Conservation (phyloP, 1,140 invertebrate species). For the Aradophagus sp. region DNA sequence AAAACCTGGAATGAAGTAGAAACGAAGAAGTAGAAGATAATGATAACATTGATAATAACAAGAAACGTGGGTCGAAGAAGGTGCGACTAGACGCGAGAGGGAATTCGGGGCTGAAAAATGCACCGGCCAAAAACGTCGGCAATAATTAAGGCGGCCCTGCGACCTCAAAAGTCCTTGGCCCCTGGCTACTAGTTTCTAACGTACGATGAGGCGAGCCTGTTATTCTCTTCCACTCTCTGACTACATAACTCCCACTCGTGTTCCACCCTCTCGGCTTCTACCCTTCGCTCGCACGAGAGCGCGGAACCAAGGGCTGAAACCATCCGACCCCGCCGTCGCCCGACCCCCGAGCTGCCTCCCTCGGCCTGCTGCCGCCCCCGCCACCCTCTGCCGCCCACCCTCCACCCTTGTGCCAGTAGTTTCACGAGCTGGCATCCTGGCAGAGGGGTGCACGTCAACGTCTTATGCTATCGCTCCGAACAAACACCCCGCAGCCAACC, state of each 20-base stretch:
- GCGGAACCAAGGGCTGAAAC: constrained; percentile 58
- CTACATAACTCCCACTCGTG: constrained; percentile 63
- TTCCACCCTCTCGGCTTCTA: constrained; percentile 55
- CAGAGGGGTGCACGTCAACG: constrained; percentile 73
- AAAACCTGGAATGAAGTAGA: too few relatives aligned
- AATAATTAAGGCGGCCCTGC: constrained; percentile 68
- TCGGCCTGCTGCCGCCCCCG: constrained; percentile 38
- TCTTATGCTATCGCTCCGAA: constrained; percentile 74
- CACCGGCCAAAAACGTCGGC: constrained; percentile 15
- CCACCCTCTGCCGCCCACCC: constrained; percentile 37
- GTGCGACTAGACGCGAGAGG: too few relatives aligned
- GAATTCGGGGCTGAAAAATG: too few relatives aligned
- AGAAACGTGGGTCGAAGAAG: too few relatives aligned
- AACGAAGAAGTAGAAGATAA: too few relatives aligned
- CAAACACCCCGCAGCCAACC: constrained; percentile 67
- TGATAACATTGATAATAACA: too few relatives aligned
- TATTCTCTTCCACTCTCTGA: constrained; percentile 66
- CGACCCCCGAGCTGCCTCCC: constrained; percentile 22
- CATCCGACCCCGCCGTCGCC: constrained; percentile 30
- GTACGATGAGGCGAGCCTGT: constrained; percentile 63
- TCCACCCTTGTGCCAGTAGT: constrained; percentile 63
- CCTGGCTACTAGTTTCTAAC: constrained; percentile 59
- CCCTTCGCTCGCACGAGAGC: constrained; percentile 55
- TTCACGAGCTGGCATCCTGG: constrained; percentile 61
- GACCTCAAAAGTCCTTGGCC: constrained; percentile 69